Conservation (phyloP, 1,140 invertebrate species). For the Copidosoma floridanum region DNA sequence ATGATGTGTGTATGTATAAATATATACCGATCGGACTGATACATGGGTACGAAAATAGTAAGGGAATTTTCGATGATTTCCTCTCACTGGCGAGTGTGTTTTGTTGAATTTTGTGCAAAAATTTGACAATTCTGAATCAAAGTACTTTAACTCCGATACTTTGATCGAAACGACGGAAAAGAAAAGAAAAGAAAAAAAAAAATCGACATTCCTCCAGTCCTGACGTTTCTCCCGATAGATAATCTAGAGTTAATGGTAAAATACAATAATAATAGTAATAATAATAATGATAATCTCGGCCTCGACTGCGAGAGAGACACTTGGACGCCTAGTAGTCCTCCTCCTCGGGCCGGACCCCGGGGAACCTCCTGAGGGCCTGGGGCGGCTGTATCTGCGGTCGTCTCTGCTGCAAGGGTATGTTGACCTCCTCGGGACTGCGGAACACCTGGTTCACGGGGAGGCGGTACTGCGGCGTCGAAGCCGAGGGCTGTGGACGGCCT, state of each 20-base stretch:
- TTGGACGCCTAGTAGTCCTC: constrained; percentile 45
- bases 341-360: constrained; percentile 51
- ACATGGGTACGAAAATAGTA: not conserved
- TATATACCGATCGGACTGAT: constrained; percentile 10
- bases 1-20: constrained; percentile 5
- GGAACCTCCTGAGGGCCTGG: constrained; percentile 47
- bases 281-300: no score
- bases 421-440: constrained; percentile 79
- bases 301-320: not conserved
- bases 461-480: constrained; percentile 41
- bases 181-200: no score
- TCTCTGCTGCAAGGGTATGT: constrained; percentile 78
- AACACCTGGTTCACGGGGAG: constrained; percentile 66
- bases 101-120: not conserved
- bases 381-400: constrained; percentile 55
- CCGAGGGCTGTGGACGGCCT: constrained; percentile 41
- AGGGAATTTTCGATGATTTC: not conserved
- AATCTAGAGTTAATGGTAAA: no score
- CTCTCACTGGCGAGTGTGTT: not conserved
- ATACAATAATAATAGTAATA: no score
- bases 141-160: not conserved
- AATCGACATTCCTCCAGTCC: no score
- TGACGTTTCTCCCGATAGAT: not conserved
- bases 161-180: not conserved
- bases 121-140: not conserved